These are phyloP conservation scores for Limonius californicus DNA, from an alignment of 1,140 invertebrate species.

Conservation along the genomic window DNA sequence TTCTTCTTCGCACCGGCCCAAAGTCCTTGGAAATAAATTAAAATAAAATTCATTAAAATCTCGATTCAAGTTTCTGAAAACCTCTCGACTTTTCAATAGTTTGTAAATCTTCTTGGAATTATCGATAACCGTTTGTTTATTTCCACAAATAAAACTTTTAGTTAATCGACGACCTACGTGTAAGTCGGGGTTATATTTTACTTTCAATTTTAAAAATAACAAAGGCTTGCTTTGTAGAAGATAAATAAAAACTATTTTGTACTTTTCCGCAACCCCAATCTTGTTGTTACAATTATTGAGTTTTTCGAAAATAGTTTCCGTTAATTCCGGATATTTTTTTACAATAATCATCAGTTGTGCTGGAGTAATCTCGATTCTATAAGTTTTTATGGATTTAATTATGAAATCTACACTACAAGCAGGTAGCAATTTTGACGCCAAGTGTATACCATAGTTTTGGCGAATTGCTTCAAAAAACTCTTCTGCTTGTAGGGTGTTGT, in stretches of 20 bases:
- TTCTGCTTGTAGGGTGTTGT: neutral
- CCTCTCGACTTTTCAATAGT: neutral
- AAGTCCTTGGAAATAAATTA: neutral
- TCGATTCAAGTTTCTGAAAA: neutral
- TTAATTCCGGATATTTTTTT: neutral
- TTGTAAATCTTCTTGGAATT: neutral
- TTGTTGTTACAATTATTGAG: neutral
- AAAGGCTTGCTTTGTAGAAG: neutral
- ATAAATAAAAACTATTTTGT: neutral
- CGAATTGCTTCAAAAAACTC: neutral
- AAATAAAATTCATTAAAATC: neutral
- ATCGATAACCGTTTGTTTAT: neutral
- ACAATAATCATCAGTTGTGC: neutral
- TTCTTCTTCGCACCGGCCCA: too few species aligned
- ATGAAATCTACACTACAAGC: neutral
- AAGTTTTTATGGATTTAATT: neutral
- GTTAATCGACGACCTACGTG: too few species aligned
- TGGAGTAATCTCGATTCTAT: neutral
- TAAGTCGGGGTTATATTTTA: too few species aligned
- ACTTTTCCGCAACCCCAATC: too few species aligned
- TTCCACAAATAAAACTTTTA: neutral
- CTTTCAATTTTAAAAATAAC: neutral
- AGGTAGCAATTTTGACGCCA: neutral
- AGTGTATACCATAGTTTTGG: neutral
- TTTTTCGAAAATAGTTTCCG: neutral